Evolutionary conservation across 2,888 invertebrate genomes (phyloP), one percentile per base, ranked within the genome.

Genomic region (Leptinotarsa rubiginosa): DNA sequence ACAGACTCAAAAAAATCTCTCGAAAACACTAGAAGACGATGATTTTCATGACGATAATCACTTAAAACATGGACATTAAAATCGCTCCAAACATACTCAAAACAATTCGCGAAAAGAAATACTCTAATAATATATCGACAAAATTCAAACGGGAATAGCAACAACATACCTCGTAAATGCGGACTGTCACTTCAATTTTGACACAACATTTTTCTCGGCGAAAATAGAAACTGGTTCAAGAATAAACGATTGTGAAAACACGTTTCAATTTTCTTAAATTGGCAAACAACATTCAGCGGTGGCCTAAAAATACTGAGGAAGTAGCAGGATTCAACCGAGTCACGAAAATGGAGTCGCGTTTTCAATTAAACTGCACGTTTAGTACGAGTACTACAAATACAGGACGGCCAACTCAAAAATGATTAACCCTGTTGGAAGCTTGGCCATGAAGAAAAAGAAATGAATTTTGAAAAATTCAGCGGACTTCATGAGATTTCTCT

Each of bases 161-260:
- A 67, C 67, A 52, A 68, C 68, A 54, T 68, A 68, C 68, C 68
- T 68, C 31, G 47, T 54, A 54, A 31, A 68, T 20, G 52, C 10
- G 68, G 22, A 54, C 49, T 54, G 68, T 54, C 68, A 31, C 20
- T 68, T 54, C 54, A 68, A 54, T 54, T 70, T 64, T 70, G 70
- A 70, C 64, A 64, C 64, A 64, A 22, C 54, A 69, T 69, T 70
- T 70, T 62, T 62, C 49, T 49, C 22, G 62, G 20, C 62, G 56
- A 59, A 74, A 74, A 70, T 74, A 74, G 66, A 74, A 41, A 65
- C 74, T 70, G 74, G 70, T 74, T 70, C 74, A 74, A 69, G 70
- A 70, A 70, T 69, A 62, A 47, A 67, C 25, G 70, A 64, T 70
- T 66, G 64, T 70, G 52, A 70, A 74, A 74, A 74, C 70, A 65